Evolutionary conservation across 2,888 invertebrate species (phyloP), one percentile per base, ranked within the genome.

Genomic region (Julus scandinavius): DNA sequence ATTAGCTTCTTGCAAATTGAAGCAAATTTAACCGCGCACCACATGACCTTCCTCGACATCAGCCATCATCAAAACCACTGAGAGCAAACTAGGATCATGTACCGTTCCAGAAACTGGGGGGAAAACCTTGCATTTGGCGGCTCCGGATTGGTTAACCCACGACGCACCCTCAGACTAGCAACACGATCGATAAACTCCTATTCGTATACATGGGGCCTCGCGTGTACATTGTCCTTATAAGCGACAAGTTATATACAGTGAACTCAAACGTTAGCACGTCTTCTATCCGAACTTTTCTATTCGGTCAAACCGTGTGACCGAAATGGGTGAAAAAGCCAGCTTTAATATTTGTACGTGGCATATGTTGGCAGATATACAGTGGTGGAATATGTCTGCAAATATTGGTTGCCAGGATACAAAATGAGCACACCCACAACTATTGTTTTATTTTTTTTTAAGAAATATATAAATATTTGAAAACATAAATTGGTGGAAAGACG

Each of bases 101-200:
- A 45, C 7, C 45, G 45, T 45, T 45, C 45, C 45, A 45, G 45
- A 45, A 45, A 45, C 45, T n/a, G 63, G 20, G 20, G 20, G 11
- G 5, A 4, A 7, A 72, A 72, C 58, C 17, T 1, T n/a, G 45
- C 7, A 17, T 58, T 58, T 58, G 58, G 58, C 4, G 20, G 9
- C 20, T 20, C 20, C 6, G 17, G 17, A 72, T 72, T 72, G 63
- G 63, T 20, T 17, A 20, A 72, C 20, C 20, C 63, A 7, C 2
- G 63, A 72, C 63, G 63, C 63, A 72, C 63, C 63, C 63, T 20
- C 63, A 72, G 63, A 72, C 63, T 72, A 72, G 63, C 20, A 72
- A 72, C 63, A 72, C 63, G 63, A 72, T 72, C 63, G 63, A 72
- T 72, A 63, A 15, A 7, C 45, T 45, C 45, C 1, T 7, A 45